Base-by-base conservation (phyloP, 2,888 invertebrate species). In the Hanleya hanleyi region DNA sequence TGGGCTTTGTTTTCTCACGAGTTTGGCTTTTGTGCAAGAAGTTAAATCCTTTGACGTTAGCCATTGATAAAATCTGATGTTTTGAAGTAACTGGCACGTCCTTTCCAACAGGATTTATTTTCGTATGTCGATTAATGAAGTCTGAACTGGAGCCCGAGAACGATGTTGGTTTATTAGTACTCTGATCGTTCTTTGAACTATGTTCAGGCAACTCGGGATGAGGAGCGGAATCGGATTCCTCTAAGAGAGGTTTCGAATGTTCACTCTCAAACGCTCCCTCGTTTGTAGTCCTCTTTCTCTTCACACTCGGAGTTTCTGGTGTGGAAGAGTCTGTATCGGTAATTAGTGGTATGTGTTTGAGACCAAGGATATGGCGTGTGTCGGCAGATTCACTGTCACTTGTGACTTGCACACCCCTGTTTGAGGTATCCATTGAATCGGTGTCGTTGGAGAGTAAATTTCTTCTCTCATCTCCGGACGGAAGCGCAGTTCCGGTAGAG, bases 391-490 rank as follows among this genome's bases (percentile, higher is more conserved):
- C 47, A 33, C 69, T 65, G 47, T 73, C 64, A 36, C 73, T 64
- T 22, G 73, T 64, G 6, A 62, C 32, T 22, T 32, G 32, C 26
- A n/a, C 18, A 49, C 69, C 69, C 47, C 64, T 66, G 51, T 33
- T 71, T 38, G 51, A 68, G 47, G 35, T 29, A 37, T 69, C 51
- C 36, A 66, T n/a, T 6, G 84, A 82, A 70, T 83, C 84, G 0
- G 83, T 82, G 61, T 83, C 83, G 5, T 81, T 81, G 7, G 77
- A 74, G 29, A 84, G 73, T 15, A 84, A 77, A 26, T 78, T 78
- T 15, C 79, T 75, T 61, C 76, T 81, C 72, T 85, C 84, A 41
- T 80, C 81, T 35, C 73, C 67, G 3, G 61, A 61, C 7, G 35
- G 22, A 35, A 41, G 26, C 32, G n/a, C 35, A 18, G 33, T 41